These are phyloP conservation scores for Eupithecia vulgata DNA, from an alignment of 2,888 invertebrate species.

Conservation along the genomic window DNA sequence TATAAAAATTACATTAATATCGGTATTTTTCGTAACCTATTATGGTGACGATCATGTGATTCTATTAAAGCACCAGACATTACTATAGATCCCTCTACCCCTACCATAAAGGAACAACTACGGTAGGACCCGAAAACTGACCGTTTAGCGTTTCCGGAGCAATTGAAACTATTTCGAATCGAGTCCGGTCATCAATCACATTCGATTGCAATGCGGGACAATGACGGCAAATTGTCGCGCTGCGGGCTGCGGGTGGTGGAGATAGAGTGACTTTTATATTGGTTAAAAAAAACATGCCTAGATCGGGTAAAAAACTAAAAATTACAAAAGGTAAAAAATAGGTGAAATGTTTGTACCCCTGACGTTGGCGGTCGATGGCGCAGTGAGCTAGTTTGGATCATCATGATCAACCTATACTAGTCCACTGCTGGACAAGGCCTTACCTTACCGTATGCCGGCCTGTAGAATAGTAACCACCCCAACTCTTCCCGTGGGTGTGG, in stretches of 20 bases:
- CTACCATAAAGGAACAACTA: neutral
- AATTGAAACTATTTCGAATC: conserved; percentile 17
- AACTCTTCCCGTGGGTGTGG: no score
- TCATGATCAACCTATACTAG: no score
- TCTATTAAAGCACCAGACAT: neutral
- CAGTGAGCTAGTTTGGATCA: no score
- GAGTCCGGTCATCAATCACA: conserved; percentile 31
- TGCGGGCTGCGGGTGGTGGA: conserved; percentile 14
- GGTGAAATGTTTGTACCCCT: no score
- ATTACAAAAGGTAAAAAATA: no score
- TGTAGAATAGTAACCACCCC: no score
- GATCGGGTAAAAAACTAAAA: no score
- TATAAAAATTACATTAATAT: no score
- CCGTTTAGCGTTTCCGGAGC: neutral
- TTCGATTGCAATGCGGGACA: conserved; percentile 48
- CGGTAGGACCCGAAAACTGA: neutral
- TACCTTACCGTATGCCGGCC: no score
- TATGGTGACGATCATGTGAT: neutral
- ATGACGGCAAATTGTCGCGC: conserved; percentile 55
- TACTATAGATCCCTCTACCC: neutral
- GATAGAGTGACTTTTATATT: neutral
- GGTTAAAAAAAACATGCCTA: neutral
- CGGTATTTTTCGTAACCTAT: neutral
- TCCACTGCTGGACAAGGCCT: no score
- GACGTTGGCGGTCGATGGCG: no score